Conservation (phyloP, 2,888 invertebrate genomes). For the Pseudococcus longispinus region DNA sequence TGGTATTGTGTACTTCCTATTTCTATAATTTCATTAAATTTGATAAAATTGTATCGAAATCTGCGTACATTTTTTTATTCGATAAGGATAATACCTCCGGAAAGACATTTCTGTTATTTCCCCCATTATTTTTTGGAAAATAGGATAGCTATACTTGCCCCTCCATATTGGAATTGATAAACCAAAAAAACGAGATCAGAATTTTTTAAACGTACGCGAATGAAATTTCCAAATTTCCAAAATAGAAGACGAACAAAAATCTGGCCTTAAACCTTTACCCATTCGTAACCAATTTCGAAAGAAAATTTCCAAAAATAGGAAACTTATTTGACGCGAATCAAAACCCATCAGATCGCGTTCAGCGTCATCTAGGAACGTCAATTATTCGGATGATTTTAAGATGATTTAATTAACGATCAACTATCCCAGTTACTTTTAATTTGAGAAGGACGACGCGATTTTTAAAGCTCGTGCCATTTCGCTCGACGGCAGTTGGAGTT, state of each 20-base stretch:
- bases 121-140: too few species aligned
- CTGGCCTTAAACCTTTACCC: neutral
- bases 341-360: neutral
- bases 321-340: neutral
- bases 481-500: neutral
- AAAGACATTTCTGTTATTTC: too few species aligned
- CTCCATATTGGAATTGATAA: too few species aligned
- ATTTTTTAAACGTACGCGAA: too few species aligned
- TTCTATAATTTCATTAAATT: neutral
- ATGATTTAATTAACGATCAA: slow-evolving; percentile 18
- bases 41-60: neutral
- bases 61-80: neutral
- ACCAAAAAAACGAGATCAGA: too few species aligned
- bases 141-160: too few species aligned
- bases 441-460: neutral
- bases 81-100: too few species aligned
- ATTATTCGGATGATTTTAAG: slow-evolving; percentile 4
- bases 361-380: slow-evolving; percentile 4
- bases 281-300: neutral
- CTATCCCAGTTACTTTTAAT: neutral
- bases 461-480: slow-evolving; percentile 1
- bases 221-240: too few species aligned
- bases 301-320: neutral
- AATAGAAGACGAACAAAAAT: too few species aligned
- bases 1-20: neutral